These are phyloP conservation scores for Amblyraja radiata DNA, from an alignment of 2,797 vertebrate species.

Conservation along the genomic window DNA sequence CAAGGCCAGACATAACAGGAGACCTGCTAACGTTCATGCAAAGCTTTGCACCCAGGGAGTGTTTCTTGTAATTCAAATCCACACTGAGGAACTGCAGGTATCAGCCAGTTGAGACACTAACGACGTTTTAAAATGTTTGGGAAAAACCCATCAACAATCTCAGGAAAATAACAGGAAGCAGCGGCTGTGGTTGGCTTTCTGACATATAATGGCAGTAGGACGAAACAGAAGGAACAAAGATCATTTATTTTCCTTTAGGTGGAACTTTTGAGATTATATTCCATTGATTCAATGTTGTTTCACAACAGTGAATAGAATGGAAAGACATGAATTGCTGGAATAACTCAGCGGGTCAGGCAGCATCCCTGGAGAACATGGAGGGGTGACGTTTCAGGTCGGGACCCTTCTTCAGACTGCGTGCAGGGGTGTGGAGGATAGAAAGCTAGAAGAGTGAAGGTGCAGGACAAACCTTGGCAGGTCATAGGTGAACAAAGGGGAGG, in stretches of 20 bases:
- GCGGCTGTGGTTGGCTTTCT: not conserved
- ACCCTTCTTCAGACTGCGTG: no score
- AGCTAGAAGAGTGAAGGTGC: no score
- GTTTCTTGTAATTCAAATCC: not conserved
- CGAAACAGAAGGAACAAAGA: not conserved
- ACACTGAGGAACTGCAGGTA: not conserved
- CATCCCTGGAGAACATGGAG: no score
- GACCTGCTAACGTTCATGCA: not conserved
- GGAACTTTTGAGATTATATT: constrained; percentile 4
- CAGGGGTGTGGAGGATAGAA: no score
- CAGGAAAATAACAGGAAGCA: constrained; percentile 33
- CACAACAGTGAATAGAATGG: not conserved
- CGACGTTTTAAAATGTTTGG: not conserved
- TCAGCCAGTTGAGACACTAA: not conserved
- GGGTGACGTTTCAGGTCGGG: no score
- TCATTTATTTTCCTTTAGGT: not conserved
- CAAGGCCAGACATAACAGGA: no score
- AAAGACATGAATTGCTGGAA: no score
- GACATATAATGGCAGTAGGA: not conserved
- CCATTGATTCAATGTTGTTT: not conserved
- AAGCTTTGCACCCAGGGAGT: not conserved
- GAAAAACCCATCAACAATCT: not conserved
- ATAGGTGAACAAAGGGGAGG: no score
- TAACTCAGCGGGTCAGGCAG: no score
- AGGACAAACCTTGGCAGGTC: no score